Base-by-base conservation (phyloP, 2,888 invertebrate genomes). In the Cephus nigrinus region DNA sequence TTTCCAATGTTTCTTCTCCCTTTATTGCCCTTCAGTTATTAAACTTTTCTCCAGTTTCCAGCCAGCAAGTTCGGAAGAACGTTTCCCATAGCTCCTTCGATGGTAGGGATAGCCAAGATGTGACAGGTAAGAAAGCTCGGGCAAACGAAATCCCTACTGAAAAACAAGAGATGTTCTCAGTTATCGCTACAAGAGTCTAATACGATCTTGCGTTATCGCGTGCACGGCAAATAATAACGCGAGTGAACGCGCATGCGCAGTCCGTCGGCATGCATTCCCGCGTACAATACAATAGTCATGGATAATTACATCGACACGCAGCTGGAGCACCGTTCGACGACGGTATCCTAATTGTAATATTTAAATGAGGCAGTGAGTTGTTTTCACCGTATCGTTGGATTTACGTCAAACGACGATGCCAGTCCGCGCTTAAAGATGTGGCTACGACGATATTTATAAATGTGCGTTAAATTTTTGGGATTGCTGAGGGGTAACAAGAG, bases 361-460 rank as follows among this genome's bases (percentile, higher is more conserved):
- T 31, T 31, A 71, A 71, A 71, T 71, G 71, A 71, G 32, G 12
- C 23, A 33, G 71, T 31, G 31, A 33, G 71, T 71, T 71, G 71
- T 71, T 71, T 33, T 31, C 71, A 71, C 31, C 31, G 71, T 23
- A 23, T 31, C 71, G 71, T 71, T 15, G 33, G 31, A 71, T 33
- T 71, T 71, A 33, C 71, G 71, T 71, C 71, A 71, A 71, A 71
- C 71, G 71, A 32, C 71, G 71, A 31, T 23, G 71, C 71, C 31
- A 12, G 71, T 33, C 71, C 71, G 71, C 55, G 71, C 71, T 71
- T 12, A 31, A 32, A 71, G 71, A 32, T 31, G 71, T 12, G 71
- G 32, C 71, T 33, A 35, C 32, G 73, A 36, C 69, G 76, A 75
- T 77, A 77, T 79, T 79, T 79, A 77, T 79, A 79, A 79, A 77